These are phyloP conservation scores for Andrena minutula DNA, from an alignment of 2,888 invertebrate species.

Conservation along the genomic window DNA sequence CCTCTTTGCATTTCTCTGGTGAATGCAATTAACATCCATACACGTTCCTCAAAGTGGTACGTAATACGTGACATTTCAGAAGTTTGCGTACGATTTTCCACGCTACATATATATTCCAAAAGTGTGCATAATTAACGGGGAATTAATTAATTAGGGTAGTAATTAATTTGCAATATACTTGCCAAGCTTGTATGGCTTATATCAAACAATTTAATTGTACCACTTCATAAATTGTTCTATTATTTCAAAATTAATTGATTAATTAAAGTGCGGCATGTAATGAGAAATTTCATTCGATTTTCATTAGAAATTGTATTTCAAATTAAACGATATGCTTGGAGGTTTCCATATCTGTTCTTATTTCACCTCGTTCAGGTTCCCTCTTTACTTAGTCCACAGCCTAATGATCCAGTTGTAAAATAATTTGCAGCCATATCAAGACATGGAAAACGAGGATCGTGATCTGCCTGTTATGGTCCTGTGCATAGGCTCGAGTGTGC, in stretches of 20 bases:
- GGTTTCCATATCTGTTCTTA: not conserved
- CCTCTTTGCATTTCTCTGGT: constrained; percentile 44
- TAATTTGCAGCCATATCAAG: constrained; percentile 26
- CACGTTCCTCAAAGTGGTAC: constrained; percentile 49
- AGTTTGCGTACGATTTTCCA: constrained; percentile 23
- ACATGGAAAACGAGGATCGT: constrained; percentile 10
- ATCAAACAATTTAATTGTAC: not conserved
- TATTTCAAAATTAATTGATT: not conserved
- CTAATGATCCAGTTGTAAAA: constrained; percentile 16
- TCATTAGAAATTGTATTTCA: not conserved
- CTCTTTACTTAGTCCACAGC: not conserved
- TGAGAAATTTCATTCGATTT: not conserved
- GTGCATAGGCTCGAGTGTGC: constrained; percentile 17
- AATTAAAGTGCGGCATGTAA: constrained; percentile 2
- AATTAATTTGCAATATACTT: not conserved
- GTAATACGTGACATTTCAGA: constrained; percentile 57
- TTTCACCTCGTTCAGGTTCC: not conserved
- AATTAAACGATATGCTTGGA: not conserved
- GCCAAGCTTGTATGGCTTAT: not conserved
- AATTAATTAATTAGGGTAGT: too few species aligned
- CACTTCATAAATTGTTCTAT: not conserved
- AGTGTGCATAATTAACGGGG: not conserved
- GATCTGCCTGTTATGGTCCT: constrained; percentile 31
- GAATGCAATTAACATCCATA: constrained; percentile 49
- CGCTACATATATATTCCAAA: not conserved